These are phyloP conservation scores for Aphrophora alni DNA, from an alignment of 2,888 invertebrate genomes.

Conservation along the genomic window DNA sequence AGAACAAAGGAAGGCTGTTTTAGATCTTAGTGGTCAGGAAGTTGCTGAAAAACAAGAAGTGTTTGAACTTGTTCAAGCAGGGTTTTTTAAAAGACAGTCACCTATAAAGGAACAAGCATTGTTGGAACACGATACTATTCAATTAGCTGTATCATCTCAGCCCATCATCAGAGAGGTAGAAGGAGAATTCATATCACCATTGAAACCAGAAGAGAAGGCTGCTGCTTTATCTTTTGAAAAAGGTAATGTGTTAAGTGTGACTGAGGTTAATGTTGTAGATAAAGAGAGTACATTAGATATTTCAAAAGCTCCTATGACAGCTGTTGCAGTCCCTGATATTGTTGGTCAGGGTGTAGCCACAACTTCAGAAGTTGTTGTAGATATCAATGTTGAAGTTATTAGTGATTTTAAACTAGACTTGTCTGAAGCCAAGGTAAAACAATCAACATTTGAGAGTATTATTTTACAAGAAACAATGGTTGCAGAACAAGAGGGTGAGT, in stretches of 20 bases:
- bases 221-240: constrained; percentile 62
- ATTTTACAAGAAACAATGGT: constrained; percentile 61
- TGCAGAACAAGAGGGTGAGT: constrained; percentile 65
- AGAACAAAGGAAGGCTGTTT: constrained; percentile 47
- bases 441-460: constrained; percentile 59
- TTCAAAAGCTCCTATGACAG: constrained; percentile 57
- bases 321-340: constrained; percentile 63
- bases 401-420: constrained; percentile 47
- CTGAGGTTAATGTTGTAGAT: constrained; percentile 58
- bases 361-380: constrained; percentile 63
- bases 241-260: constrained; percentile 67
- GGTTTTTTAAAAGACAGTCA: constrained; percentile 57
- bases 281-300: constrained; percentile 61
- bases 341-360: constrained; percentile 57
- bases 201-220: constrained; percentile 57
- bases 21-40: constrained; percentile 56
- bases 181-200: constrained; percentile 47
- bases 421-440: constrained; percentile 58
- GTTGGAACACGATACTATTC: constrained; percentile 53
- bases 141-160: constrained; percentile 44
- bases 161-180: constrained; percentile 44
- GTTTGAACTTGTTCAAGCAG: constrained; percentile 58
- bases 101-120: constrained; percentile 58
- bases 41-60: constrained; percentile 62
- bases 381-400: constrained; percentile 60